These are phyloP conservation scores for Passer montanus DNA, from an alignment of 2,113 vertebrate genomes.

Conservation along the genomic window DNA sequence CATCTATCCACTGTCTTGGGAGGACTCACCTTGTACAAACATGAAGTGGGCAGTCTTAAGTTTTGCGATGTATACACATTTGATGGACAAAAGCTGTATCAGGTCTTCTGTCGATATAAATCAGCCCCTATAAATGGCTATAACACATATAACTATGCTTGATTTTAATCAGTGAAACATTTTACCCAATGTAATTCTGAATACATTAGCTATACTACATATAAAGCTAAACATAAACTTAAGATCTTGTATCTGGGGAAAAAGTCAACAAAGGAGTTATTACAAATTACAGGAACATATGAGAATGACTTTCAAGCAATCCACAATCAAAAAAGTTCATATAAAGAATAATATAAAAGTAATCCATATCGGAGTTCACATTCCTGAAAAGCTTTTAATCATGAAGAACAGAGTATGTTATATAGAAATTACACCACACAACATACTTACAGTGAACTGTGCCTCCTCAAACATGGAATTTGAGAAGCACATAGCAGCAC, in stretches of 20 bases:
- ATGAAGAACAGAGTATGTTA: not conserved
- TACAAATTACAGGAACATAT: not conserved
- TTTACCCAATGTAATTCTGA: not conserved
- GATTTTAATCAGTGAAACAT: not conserved
- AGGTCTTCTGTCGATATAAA: not conserved
- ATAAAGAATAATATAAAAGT: not conserved
- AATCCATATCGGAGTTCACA: not conserved
- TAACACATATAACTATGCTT: not conserved
- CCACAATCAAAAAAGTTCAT: fast-evolving
- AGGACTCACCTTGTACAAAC: not conserved
- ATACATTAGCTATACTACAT: not conserved
- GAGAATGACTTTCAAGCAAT: not conserved
- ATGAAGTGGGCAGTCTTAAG: not conserved
- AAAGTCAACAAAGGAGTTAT: not conserved
- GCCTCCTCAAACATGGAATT: not conserved
- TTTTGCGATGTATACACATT: not conserved
- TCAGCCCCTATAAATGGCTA: not conserved
- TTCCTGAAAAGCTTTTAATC: not conserved
- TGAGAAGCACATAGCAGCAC: not conserved
- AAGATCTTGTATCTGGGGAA: not conserved
- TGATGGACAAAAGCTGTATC: not conserved
- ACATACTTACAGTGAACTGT: not conserved
- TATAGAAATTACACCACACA: not conserved
- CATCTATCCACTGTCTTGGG: not conserved
- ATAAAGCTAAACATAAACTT: not conserved